Percentiles rank a stretch among this genome's conserved stretches.
phyloP scores from a whole-genome alignment of 2,888 invertebrate genomes.

The Cephus pulcher region DNA sequence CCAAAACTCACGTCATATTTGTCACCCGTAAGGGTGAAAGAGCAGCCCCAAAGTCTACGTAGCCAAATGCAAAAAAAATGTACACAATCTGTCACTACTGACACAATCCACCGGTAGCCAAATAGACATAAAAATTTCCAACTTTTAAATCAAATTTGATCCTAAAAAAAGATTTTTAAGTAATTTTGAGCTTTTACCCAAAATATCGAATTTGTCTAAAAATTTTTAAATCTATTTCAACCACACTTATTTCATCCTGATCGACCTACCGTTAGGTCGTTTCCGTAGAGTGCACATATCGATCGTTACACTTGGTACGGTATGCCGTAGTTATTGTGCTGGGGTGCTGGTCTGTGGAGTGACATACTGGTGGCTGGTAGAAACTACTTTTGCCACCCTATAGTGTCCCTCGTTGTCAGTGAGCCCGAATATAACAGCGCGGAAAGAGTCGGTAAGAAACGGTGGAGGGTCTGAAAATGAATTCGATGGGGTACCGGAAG shows the following conservation, averaged over 20 bases:
- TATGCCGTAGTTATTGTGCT: conserved; percentile 51
- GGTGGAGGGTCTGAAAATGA: background rate
- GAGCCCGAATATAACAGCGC: background rate
- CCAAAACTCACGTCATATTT: background rate
- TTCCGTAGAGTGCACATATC: conserved; percentile 63
- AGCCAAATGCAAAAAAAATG: background rate
- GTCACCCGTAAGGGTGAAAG: background rate
- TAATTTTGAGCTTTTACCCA: background rate
- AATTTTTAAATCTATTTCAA: background rate
- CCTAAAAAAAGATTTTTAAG: background rate
- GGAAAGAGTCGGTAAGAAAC: background rate
- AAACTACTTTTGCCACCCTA: conserved; percentile 16
- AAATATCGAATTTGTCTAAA: too few species aligned
- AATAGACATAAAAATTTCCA: too few species aligned
- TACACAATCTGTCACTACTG: background rate
- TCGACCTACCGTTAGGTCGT: conserved; percentile 54
- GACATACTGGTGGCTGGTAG: conserved; percentile 63
- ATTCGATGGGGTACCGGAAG: conserved; percentile 1
- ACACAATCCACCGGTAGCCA: background rate
- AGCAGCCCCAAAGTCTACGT: background rate
- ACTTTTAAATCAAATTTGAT: background rate
- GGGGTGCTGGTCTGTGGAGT: conserved; percentile 63
- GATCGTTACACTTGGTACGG: conserved; percentile 43
- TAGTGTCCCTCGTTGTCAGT: background rate
- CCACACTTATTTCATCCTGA: conserved; percentile 54